Base-by-base conservation (phyloP, 2,888 invertebrate genomes). In the Thumatha senex region DNA sequence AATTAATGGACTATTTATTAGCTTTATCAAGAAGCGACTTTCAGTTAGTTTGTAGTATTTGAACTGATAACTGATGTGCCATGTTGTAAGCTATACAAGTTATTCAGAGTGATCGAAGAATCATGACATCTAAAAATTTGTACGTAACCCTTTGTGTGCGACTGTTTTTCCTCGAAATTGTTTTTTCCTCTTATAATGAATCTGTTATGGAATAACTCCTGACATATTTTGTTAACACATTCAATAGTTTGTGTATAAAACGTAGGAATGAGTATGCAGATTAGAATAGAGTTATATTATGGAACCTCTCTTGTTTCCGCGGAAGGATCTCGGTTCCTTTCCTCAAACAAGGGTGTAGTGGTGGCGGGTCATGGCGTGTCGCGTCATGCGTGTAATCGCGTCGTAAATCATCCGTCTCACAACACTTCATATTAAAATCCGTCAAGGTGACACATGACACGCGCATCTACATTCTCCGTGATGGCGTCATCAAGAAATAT, bases 391-490 rank as follows among this genome's bases (percentile, higher is more conserved):
- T 62, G 62, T 72, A 70, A 72, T 72, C 70, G 67, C 65, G 46
- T 67, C 72, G 64, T 76, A 70, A 69, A 76, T 77, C 74, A 77
- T 59, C 55, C 41, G 35, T 9, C 46, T 10, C 49, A 46, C 44
- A 46, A 54, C 47, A 48, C 45, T 24, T 29, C 24, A 62, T 63
- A 67, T 62, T 62, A 63, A 60, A 64, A 59, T 47, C 52, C 42
- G 41, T 50, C 58, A 40, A 38, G 48, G 46, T 35, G 50, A 51
- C 50, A 59, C 42, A 44, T 51, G 42, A 39, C 39, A 7, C 11
- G 41, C 33, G 29, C 52, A 46, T 12, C 38, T 29, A 14, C 44
- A 34, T 35, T 7, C 3, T 33, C 18, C 11, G 7, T 46, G 33
- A 39, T 11, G 18, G 39, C 24, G 40, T 40, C 33, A 31, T 46